Base-by-base conservation (phyloP, 1,140 invertebrate genomes). In the Platyscapa corneri region DNA sequence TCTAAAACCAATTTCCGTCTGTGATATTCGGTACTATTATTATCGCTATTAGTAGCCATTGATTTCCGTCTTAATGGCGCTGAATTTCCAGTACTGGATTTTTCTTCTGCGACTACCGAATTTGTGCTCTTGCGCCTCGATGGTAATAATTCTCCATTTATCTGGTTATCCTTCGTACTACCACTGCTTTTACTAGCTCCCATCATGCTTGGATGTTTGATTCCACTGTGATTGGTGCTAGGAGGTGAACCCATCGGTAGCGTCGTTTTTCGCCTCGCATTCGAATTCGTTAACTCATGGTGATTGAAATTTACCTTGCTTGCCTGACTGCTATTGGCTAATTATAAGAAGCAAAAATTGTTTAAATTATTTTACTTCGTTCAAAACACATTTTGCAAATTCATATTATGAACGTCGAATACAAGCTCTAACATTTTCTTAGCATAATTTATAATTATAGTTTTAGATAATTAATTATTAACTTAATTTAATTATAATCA, bases 41-140 rank as follows among this genome's bases (percentile, higher is more conserved):
- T 78, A 6, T 82, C 67, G 74, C 37, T 90, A 30, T 90, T 89
- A 72, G 88, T 88, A 12, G 87, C 87, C 88, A 88, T 89, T 23
- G 89, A 91, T 76, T 91, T 91, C 53, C 90, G 86, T 49, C 90
- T 87, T 6, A 91, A 56, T 27, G 88, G 88, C 3, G 86, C 78
- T n/a, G 32, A 23, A 30, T 46, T 72, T 3, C 42, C 72, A 23
- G 34, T 84, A 14, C 8, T 56, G n/a, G 34, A 3, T 37, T 70
- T 70, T 3, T 74, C 77, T 7, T 89, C 84, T 18, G 42, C 84
- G 77, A 89, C 87, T 42, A 90, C 86, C 6, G 89, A 90, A 83
- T 90, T 91, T 75, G 90, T 90, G 87, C 92, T 93, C 86, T 92
- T 92, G 53, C 91, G 90, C 75, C 91, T 86, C 20, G 87, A 88